phyloP scores from a whole-genome alignment of 35 echinoderm and acorn worm species.

The Amphiura filiformis region DNA sequence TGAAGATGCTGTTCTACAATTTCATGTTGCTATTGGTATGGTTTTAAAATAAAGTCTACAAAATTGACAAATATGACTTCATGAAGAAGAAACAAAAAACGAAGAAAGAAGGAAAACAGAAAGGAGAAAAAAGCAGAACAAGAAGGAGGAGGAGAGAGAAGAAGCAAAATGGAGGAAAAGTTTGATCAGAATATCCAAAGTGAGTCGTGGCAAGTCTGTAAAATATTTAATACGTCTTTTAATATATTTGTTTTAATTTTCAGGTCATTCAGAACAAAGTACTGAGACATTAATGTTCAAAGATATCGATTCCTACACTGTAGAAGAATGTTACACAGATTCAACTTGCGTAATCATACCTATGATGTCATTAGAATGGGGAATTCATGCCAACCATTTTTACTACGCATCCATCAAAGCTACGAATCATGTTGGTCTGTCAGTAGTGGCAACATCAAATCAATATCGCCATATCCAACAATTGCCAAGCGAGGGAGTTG shows the following conservation, averaged over 20 bases:
- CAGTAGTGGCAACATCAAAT: conserved; percentile 10
- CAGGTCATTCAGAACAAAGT: neutral
- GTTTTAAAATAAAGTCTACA: no score
- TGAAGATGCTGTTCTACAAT: no score
- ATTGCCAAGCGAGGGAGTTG: conserved; percentile 3
- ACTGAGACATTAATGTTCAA: neutral
- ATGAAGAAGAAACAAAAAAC: no score
- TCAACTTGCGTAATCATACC: conserved; percentile 6
- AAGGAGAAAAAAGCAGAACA: no score
- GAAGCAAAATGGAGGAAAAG: no score
- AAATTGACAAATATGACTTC: no score
- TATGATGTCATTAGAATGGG: neutral
- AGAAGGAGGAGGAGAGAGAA: no score
- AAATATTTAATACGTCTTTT: neutral
- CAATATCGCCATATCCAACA: conserved; percentile 28
- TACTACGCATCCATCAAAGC: conserved; percentile 50
- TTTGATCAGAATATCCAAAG: no score
- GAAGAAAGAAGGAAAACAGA: no score
- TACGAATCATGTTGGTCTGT: conserved; percentile 22
- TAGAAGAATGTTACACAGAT: no score
- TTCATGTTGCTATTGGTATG: no score
- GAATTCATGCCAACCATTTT: conserved; percentile 40
- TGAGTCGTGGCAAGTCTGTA: no score
- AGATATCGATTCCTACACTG: neutral
- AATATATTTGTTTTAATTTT: neutral